Percentiles rank a stretch among this genome's conserved stretches.
phyloP scores from a whole-genome alignment of 2,888 invertebrate genomes.

The Dicycla oo region DNA sequence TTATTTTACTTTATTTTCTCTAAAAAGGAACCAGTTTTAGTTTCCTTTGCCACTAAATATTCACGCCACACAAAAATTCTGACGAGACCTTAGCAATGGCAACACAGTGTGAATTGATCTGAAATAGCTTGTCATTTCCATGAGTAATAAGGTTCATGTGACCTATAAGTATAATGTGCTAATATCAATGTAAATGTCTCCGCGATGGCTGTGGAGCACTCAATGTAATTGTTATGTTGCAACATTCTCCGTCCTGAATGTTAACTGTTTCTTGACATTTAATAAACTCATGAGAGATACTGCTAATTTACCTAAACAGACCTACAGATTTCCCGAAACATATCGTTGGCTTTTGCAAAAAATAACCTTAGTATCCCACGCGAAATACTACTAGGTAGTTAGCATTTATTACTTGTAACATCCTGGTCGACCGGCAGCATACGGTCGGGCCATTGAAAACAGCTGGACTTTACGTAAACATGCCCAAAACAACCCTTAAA shows the following conservation, averaged over 20 bases:
- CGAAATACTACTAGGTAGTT: conserved; percentile 54
- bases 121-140: conserved; percentile 46
- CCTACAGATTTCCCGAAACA: conserved; percentile 53
- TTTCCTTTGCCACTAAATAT: conserved; percentile 11
- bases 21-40: conserved; percentile 16
- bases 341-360: conserved; percentile 34
- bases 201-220: conserved; percentile 39
- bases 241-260: conserved; percentile 30
- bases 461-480: conserved; percentile 40
- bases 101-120: conserved; percentile 42
- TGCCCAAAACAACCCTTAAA: conserved; percentile 42
- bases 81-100: conserved; percentile 20
- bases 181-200: conserved; percentile 56
- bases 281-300: conserved; percentile 26
- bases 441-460: conserved; percentile 35
- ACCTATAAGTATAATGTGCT: conserved; percentile 51
- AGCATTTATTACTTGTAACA: conserved; percentile 63
- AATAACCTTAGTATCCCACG: conserved; percentile 15
- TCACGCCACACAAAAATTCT: conserved; percentile 17
- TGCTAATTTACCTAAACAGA: conserved; percentile 33
- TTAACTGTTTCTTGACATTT: conserved; percentile 41
- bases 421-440: conserved; percentile 46
- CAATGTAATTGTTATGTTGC: conserved; percentile 56
- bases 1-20: conserved; percentile 5
- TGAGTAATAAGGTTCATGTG: conserved; percentile 48